Conservation (phyloP, 2,888 invertebrate species). For the Pediacus dermestoides region DNA sequence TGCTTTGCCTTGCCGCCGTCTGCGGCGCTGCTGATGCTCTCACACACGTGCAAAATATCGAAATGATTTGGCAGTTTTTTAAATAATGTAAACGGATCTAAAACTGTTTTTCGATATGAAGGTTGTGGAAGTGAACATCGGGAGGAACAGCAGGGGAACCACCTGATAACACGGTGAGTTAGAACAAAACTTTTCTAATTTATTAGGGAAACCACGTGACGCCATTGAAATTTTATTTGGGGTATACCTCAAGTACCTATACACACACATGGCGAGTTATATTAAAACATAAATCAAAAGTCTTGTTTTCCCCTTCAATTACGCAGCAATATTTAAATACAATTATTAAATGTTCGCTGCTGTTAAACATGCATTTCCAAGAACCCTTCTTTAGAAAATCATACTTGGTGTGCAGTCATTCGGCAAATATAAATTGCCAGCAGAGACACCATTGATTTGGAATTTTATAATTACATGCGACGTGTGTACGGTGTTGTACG, state of each 20-base stretch:
- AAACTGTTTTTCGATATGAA: too few species aligned
- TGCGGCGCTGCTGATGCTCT: conserved; percentile 25
- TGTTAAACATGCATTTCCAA: conserved; percentile 11
- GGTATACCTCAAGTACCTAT: too few species aligned
- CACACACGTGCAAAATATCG: conserved; percentile 25
- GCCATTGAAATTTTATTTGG: too few species aligned
- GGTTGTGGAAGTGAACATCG: too few species aligned
- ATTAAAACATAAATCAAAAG: conserved; percentile 15
- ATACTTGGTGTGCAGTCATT: conserved; percentile 24
- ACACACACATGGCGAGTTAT: too few species aligned
- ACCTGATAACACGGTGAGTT: too few species aligned
- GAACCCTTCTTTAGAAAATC: conserved; percentile 18
- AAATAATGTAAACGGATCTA: too few species aligned
- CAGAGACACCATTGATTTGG: conserved; percentile 26
- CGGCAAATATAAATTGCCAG: conserved; percentile 32
- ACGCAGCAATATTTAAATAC: conserved; percentile 17
- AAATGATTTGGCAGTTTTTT: conserved; percentile 19
- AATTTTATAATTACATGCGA: conserved; percentile 34
- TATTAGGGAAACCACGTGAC: too few species aligned
- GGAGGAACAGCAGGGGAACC: too few species aligned
- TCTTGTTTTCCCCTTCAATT: conserved; percentile 13
- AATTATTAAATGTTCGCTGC: conserved; percentile 13
- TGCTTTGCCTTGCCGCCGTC: conserved; percentile 31
- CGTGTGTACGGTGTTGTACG: too few species aligned
- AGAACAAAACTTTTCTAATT: too few species aligned